Conservation (phyloP, 2,888 invertebrate species). For the Clepsis dumicolana region DNA sequence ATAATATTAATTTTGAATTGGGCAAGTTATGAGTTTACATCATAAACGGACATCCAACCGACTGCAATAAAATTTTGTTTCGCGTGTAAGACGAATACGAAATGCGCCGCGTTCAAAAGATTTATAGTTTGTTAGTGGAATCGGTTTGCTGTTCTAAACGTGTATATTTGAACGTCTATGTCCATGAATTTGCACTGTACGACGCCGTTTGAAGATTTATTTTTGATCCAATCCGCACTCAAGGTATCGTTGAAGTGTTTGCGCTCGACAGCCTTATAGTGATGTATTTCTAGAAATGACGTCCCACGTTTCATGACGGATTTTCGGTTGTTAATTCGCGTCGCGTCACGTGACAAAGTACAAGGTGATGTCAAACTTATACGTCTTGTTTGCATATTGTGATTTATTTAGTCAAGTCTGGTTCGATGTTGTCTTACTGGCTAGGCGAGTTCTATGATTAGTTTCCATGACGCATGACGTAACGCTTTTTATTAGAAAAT, state of each 20-base stretch:
- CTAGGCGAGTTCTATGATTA: slow-evolving; percentile 29
- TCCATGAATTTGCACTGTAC: slow-evolving; percentile 21
- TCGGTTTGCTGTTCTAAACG: slow-evolving; percentile 19
- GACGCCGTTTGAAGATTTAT: slow-evolving; percentile 25
- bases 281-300: slow-evolving; percentile 65
- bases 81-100: slow-evolving; percentile 19
- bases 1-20: slow-evolving; percentile 16
- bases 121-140: slow-evolving; percentile 40
- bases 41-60: background rate
- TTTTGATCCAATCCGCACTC: slow-evolving; percentile 18
- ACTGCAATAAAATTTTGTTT: slow-evolving; percentile 38
- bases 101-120: slow-evolving; percentile 16
- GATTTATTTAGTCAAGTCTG: slow-evolving; percentile 34
- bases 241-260: slow-evolving; percentile 37
- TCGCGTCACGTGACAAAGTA: slow-evolving; percentile 51
- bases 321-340: slow-evolving; percentile 56
- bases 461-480: slow-evolving; percentile 26
- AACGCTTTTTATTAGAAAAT: background rate
- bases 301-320: slow-evolving; percentile 53
- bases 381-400: slow-evolving; percentile 27
- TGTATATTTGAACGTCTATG: slow-evolving; percentile 15
- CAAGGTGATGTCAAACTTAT: slow-evolving; percentile 45
- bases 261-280: slow-evolving; percentile 36
- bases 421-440: slow-evolving; percentile 27
- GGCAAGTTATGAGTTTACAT: slow-evolving; percentile 11